phyloP scores from a whole-genome alignment of 2,888 invertebrate species.

The Scaptomyza caliginosa region DNA sequence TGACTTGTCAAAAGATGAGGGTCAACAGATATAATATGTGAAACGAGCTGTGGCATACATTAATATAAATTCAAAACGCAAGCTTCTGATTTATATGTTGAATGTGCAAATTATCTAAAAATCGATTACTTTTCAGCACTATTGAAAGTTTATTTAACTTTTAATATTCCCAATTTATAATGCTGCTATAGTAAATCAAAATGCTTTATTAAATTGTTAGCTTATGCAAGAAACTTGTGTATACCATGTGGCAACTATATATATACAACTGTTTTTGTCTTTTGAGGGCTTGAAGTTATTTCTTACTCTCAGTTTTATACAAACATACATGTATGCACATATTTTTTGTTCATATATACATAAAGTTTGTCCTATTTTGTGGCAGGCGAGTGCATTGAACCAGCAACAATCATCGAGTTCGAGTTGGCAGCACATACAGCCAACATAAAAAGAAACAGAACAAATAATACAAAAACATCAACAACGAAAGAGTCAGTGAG shows the following conservation, averaged over 20 bases:
- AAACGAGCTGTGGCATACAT: too few species aligned
- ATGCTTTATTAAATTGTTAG: neutral
- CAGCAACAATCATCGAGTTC: constrained; percentile 57
- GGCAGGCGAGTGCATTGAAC: constrained; percentile 70
- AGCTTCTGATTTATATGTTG: too few species aligned
- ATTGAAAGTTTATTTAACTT: too few species aligned
- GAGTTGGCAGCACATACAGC: constrained; percentile 34
- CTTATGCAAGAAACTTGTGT: neutral
- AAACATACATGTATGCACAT: constrained; percentile 2
- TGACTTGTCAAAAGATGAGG: neutral
- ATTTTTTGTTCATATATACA: constrained; percentile 26
- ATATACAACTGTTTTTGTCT: neutral
- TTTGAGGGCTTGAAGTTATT: constrained; percentile 1
- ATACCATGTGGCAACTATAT: neutral
- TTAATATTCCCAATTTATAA: too few species aligned
- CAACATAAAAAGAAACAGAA: constrained; percentile 12
- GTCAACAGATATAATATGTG: neutral
- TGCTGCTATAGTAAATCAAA: too few species aligned
- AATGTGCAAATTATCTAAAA: too few species aligned
- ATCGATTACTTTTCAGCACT: too few species aligned
- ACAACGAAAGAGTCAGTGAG: constrained; percentile 20
- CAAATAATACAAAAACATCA: constrained; percentile 24
- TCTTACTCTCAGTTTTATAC: constrained; percentile 8
- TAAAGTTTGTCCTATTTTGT: constrained; percentile 60
- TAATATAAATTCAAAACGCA: too few species aligned